Conservation (phyloP, 2,888 invertebrate genomes). For the Cryptus viduatorius region DNA sequence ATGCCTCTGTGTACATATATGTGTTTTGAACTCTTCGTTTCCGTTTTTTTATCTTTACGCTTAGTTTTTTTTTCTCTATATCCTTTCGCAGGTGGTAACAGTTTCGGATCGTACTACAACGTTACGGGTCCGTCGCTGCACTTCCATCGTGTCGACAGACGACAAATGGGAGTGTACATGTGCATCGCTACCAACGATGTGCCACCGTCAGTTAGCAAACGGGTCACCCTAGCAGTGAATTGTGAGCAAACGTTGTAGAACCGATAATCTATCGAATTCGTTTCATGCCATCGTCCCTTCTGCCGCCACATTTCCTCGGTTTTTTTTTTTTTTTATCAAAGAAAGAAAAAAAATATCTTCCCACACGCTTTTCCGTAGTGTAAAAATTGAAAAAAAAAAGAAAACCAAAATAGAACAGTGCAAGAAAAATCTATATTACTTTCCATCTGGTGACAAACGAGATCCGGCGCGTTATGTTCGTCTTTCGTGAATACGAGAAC, state of each 20-base stretch:
- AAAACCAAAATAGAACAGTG: neutral
- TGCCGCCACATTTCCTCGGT: neutral
- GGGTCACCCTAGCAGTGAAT: constrained; percentile 94
- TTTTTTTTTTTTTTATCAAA: neutral
- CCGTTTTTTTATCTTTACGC: constrained; percentile 17
- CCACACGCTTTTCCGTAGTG: neutral
- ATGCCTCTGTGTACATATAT: neutral
- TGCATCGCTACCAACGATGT: constrained; percentile 97
- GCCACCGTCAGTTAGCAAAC: constrained; percentile 95
- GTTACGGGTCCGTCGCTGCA: constrained; percentile 91
- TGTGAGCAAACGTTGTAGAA: constrained; percentile 88
- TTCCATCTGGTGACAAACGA: constrained; percentile 40
- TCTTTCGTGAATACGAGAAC: constrained; percentile 5
- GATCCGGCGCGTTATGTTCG: neutral
- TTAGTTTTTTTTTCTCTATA: constrained; percentile 28
- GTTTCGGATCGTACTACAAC: constrained; percentile 86
- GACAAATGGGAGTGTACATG: constrained; percentile 96
- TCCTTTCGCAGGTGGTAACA: constrained; percentile 75
- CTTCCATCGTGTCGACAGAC: constrained; percentile 92
- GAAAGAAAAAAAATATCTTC: neutral
- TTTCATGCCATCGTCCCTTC: constrained; percentile 28
- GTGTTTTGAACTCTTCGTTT: constrained; percentile 21
- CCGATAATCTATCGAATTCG: constrained; percentile 57
- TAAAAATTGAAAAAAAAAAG: neutral
- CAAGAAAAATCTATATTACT: constrained; percentile 9